A percentile compares a stretch with the other conserved stretches of the same genome.
Conservation (phyloP, 2,113 vertebrate genomes). For the Pyxicephalus adspersus region DNA sequence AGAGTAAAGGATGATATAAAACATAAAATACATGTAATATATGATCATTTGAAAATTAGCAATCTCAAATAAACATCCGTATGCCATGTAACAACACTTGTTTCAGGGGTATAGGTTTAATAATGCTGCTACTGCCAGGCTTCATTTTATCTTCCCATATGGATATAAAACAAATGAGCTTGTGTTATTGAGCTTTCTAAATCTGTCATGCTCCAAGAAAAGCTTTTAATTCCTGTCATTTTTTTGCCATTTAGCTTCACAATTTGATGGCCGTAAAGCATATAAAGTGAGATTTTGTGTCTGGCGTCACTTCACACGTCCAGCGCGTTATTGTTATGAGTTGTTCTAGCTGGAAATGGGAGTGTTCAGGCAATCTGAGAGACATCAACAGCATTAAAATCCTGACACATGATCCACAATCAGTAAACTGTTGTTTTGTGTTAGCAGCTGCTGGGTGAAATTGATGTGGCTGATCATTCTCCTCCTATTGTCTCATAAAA, state of each 20-base stretch:
- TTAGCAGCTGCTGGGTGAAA: constrained; percentile 54
- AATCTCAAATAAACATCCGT: not conserved
- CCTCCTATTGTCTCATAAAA: constrained; percentile 57
- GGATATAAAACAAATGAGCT: constrained; percentile 56
- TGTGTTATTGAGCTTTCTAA: constrained; percentile 46
- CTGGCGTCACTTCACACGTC: constrained; percentile 47
- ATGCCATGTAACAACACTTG: constrained; percentile 28
- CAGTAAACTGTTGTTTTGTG: constrained; percentile 46
- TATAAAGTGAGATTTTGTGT: constrained; percentile 30
- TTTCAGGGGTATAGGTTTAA: constrained; percentile 41
- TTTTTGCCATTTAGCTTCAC: constrained; percentile 41
- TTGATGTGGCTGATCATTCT: constrained; percentile 54
- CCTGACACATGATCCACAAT: constrained; percentile 55
- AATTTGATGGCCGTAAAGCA: constrained; percentile 17
- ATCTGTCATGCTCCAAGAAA: constrained; percentile 48
- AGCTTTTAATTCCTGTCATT: constrained; percentile 35
- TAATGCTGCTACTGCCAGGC: constrained; percentile 44
- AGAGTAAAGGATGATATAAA: too few species aligned
- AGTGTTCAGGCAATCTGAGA: constrained; percentile 48
- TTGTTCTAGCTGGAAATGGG: constrained; percentile 41
- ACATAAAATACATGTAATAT: not conserved
- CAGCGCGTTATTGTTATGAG: constrained; percentile 44
- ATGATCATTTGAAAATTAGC: constrained; percentile 22
- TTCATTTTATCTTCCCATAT: constrained; percentile 50
- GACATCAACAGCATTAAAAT: constrained; percentile 47